Base-by-base conservation (phyloP, 2,113 vertebrate genomes). In the Melanotaenia duboulayi region DNA sequence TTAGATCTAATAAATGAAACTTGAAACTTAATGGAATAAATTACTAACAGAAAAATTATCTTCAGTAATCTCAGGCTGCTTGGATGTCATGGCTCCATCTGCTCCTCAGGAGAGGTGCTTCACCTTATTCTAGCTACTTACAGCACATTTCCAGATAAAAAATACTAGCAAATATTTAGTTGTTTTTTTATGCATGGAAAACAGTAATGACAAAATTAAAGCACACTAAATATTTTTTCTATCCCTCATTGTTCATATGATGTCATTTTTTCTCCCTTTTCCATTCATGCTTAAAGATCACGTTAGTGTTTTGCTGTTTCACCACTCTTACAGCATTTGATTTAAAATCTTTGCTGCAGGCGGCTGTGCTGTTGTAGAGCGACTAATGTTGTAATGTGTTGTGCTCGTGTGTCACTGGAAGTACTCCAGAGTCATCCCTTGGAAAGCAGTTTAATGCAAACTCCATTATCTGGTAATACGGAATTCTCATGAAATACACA, bases 311-410 rank as follows among this genome's bases (percentile, higher is more conserved):
- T 54, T 65, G 32, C 8, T 63, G 60, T 68, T 73, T 73, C 51
- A 74, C 59, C 7, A 24, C 20, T 25, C 68, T 40, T 3, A 28
- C 65, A 56, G 32, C 48, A 72, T 73, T 76, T 58, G 52, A 69
- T 65, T 62, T 76, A 49, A 73, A 75, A 70, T 28, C 44, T 78
- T 51, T 55, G 62, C 61, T 54, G 49, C 52, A 77, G 71, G 73
- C 79, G 60, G 37, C 56, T 63, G 50, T 68, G 57, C 49, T 65
- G 55, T 64, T 42, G 20, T 50, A 57, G 25, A 65, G 42, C 51
- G 60, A 66, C 59, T 63, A 11, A 59, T 73, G 74, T 50, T 65
- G 61, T 58, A 52, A 68, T 49, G 46, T 23, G 57, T 56, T 48
- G 52, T 57, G 56, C 51, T 71, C 39, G 32, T 68, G 66, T 75